Evolutionary conservation across 2,888 invertebrate genomes (phyloP).

Genomic region (Dysmachus trigonus): DNA sequence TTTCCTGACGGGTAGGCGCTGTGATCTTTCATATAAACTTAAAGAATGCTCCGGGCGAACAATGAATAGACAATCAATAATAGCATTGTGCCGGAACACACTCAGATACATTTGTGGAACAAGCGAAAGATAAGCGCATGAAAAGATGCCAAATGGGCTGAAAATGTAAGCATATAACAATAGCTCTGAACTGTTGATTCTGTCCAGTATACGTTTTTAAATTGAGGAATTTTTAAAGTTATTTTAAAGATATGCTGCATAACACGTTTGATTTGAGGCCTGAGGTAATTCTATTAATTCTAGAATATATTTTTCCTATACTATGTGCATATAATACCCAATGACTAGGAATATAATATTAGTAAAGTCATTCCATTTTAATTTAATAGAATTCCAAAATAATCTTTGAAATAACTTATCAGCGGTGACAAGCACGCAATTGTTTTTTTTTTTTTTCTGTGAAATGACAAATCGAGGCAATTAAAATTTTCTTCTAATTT

Average conservation of each 20-base stretch:
- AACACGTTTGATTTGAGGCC: neutral
- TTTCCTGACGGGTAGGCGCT: neutral
- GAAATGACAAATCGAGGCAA: no score
- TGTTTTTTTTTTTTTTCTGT: no score
- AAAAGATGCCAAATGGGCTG: neutral
- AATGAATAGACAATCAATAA: slow-evolving; percentile 10
- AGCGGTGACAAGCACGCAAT: no score
- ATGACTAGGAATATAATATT: neutral
- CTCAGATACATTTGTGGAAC: neutral
- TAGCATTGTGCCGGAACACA: neutral
- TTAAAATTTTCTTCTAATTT: no score
- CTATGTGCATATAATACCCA: neutral
- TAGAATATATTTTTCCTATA: neutral
- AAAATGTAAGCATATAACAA: neutral
- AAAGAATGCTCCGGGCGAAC: slow-evolving; percentile 1
- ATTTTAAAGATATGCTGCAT: neutral
- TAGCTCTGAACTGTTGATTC: neutral
- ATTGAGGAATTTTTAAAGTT: neutral
- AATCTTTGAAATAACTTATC: no score
- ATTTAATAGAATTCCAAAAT: no score
- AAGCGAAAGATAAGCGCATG: neutral
- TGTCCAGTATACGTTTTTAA: neutral
- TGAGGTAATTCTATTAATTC: neutral
- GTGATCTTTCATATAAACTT: neutral
- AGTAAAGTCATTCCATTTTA: no score